A percentile compares a stretch with the other conserved stretches of the same genome.
These are phyloP conservation scores for Falco novaeseelandiae DNA, from an alignment of 2,797 vertebrate genomes.

Conservation along the genomic window DNA sequence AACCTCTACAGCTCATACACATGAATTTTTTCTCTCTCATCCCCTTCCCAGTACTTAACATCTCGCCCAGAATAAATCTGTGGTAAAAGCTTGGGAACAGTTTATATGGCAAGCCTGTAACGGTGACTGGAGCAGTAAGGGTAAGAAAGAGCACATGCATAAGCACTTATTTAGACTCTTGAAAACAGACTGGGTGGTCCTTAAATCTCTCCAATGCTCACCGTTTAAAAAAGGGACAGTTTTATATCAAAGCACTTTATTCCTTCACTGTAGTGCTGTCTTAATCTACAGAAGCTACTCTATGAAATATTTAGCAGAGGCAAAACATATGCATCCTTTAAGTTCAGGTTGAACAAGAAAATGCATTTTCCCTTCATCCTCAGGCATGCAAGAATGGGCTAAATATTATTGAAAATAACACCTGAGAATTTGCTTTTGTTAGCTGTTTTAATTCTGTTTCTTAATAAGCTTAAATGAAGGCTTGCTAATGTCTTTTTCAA, in stretches of 20 bases:
- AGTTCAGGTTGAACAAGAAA: background rate
- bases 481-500: background rate
- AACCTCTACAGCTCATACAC: background rate
- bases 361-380: background rate
- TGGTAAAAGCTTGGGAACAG: background rate
- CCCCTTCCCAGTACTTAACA: background rate
- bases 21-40: background rate
- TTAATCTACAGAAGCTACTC: background rate
- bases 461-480: background rate
- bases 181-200: background rate
- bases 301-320: slow-evolving; percentile 9
- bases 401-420: background rate
- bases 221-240: background rate
- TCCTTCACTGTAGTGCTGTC: background rate
- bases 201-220: slow-evolving; percentile 30
- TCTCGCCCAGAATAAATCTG: background rate
- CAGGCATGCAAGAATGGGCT: background rate
- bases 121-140: background rate
- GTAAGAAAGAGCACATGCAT: background rate
- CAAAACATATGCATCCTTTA: background rate
- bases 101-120: background rate
- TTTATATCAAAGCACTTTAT: slow-evolving; percentile 39
- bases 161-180: background rate
- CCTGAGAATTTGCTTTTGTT: background rate
- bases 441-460: background rate